phyloP scores from a whole-genome alignment of 2,888 invertebrate genomes.

The Chymomyza procnemis region DNA sequence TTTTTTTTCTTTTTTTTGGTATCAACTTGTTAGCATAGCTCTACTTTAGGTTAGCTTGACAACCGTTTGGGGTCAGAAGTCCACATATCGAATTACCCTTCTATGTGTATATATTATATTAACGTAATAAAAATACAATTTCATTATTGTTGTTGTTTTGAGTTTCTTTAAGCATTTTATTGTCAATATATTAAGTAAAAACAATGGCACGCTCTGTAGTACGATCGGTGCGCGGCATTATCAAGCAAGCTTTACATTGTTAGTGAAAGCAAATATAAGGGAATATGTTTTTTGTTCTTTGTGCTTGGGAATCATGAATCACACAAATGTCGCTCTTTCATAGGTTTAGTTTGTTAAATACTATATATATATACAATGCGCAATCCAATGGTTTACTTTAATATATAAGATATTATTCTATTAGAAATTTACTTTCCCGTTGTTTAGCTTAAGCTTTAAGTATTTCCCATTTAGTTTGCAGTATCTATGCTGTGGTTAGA shows the following conservation, averaged over 20 bases:
- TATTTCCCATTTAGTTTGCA: too few species aligned
- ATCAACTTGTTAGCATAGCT: constrained; percentile 31
- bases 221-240: constrained; percentile 20
- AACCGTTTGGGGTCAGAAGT: constrained; percentile 60
- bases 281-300: constrained; percentile 22
- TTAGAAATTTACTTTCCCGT: too few species aligned
- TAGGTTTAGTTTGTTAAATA: not conserved
- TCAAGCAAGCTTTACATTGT: constrained; percentile 35
- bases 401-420: too few species aligned
- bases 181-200: not conserved
- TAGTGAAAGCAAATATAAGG: not conserved
- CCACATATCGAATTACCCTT: constrained; percentile 52
- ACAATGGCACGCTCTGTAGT: constrained; percentile 41
- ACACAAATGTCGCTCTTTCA: constrained; percentile 23
- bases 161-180: constrained; percentile 9
- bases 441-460: too few species aligned
- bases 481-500: too few species aligned
- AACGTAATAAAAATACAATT: not conserved
- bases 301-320: constrained; percentile 30
- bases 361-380: not conserved
- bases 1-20: constrained; percentile 25
- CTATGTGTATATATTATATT: constrained; percentile 23
- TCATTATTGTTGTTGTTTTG: constrained; percentile 15
- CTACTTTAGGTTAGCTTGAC: constrained; percentile 40
- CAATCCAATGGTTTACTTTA: too few species aligned